Evolutionary conservation across 2,888 invertebrate genomes (phyloP).

Genomic region (Protodeltote pygarga): DNA sequence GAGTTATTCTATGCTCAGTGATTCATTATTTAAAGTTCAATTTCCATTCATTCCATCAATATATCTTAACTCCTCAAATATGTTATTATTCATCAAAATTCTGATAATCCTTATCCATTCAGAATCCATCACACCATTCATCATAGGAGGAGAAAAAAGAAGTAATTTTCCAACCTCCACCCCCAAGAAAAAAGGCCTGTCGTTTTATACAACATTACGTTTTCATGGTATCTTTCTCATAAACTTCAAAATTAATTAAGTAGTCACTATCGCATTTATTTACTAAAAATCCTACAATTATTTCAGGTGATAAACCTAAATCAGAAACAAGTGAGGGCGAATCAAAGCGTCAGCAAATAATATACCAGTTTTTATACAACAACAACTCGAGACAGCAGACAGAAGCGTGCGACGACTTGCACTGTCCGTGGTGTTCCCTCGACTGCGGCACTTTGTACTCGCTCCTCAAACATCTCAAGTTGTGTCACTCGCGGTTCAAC

Average conservation of each 20-base stretch:
- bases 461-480: slow-evolving; percentile 96
- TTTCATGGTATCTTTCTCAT: too few relatives aligned
- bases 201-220: too few relatives aligned
- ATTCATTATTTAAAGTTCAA: too few relatives aligned
- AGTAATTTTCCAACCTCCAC: too few relatives aligned
- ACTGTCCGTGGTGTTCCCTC: slow-evolving; percentile 98
- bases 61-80: too few relatives aligned
- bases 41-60: too few relatives aligned
- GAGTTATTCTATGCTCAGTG: too few relatives aligned
- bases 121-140: not conserved
- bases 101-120: not conserved
- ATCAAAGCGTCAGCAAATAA: slow-evolving; percentile 90
- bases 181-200: too few relatives aligned
- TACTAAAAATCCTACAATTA: not conserved
- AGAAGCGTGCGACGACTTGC: slow-evolving; percentile 96
- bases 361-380: slow-evolving; percentile 98
- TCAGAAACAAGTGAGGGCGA: slow-evolving; percentile 60
- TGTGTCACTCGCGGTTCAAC: slow-evolving; percentile 97
- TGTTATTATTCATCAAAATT: not conserved
- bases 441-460: slow-evolving; percentile 96
- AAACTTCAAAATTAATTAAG: too few relatives aligned
- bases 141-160: too few relatives aligned
- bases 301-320: slow-evolving; percentile 70
- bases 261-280: not conserved
- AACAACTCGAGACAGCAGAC: slow-evolving; percentile 98